A percentile compares a stretch with the other conserved stretches of the same genome.
Evolutionary conservation across 1,140 invertebrate genomes (phyloP).

Genomic region (Apolygus lucorum): DNA sequence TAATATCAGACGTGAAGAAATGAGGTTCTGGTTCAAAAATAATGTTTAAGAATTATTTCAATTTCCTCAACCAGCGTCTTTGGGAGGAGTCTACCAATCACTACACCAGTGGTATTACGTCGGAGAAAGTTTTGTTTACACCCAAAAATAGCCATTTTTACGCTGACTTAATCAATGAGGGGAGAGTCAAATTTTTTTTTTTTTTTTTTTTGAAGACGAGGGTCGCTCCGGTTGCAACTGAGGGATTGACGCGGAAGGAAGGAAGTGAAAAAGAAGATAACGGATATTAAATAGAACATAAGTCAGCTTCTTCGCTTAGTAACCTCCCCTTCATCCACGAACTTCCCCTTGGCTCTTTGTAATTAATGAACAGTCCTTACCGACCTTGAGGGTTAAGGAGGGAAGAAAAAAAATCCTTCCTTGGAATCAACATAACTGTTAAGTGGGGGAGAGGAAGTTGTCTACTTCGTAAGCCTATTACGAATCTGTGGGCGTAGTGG

Average conservation of each 20-base stretch:
- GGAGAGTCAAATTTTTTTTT: too few species aligned
- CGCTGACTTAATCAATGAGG: too few species aligned
- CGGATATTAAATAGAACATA: conserved; percentile 17
- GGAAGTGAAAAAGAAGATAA: background rate
- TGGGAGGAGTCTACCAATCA: too few species aligned
- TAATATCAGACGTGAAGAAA: too few species aligned
- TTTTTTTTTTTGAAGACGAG: too few species aligned
- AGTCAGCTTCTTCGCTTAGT: conserved; percentile 8
- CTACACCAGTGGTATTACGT: too few species aligned
- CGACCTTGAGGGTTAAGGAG: background rate
- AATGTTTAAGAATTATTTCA: too few species aligned
- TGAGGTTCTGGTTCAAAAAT: too few species aligned
- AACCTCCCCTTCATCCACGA: background rate
- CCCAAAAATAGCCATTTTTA: too few species aligned
- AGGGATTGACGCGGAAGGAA: background rate
- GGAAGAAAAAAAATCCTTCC: background rate
- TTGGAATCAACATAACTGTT: conserved; percentile 22
- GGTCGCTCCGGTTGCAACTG: too few species aligned
- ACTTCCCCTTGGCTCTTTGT: conserved; percentile 4
- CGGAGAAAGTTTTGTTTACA: too few species aligned
- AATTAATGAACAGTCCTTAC: conserved; percentile 5
- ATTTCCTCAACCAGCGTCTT: too few species aligned
- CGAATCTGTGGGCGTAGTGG: background rate
- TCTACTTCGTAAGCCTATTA: conserved; percentile 20
- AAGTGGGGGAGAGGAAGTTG: conserved; percentile 20